Base-by-base conservation (phyloP, 2,797 vertebrate species). In the Dendrocincla fuliginosa region DNA sequence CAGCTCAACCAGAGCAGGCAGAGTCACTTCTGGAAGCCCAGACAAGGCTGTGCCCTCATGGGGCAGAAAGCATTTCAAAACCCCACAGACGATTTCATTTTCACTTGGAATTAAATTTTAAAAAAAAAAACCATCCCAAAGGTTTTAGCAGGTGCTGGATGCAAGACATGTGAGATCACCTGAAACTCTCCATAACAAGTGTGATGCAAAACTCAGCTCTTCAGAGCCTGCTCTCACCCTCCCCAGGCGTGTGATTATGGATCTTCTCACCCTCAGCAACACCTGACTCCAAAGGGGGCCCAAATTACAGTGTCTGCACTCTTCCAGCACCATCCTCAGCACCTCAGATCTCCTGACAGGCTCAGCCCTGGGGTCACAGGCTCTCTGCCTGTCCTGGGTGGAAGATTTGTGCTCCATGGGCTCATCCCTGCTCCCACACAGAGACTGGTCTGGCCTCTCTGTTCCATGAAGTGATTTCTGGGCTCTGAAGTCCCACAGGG, bases 371-470 rank as follows among this genome's bases (percentile, higher is more conserved):
- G 1, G 61, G 19, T 13, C 56, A 56, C n/a, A 33, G 50, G 49
- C 37, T 63, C 60, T 32, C 28, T 63, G 60, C 60, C 60, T 8
- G 18, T n/a, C 56, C 70, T 50, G 70, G 16, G 30, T 13, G 35
- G 49, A 35, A 17, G 8, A 1, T 47, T 10, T 30, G n/a, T 44
- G 49, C 68, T 50, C 52, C 59, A n/a, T 0, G 0, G 50, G 50
- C 35, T 82, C 41, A 4, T 23, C 7, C 50, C 77, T 33, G 4
- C 41, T 70, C 32, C 69, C 64, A 42, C n/a, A 28, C 74, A 39
- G 9, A 60, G 37, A 25, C 37, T 23, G 56, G 24, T 2, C 35
- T 37, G 32, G 39, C 25, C 49, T 67, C 9, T 2, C 0, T 2
- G 0, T 2, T 28, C 47, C 18, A 0, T 5, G 3, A 19, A 25